A percentile compares a stretch with the other conserved stretches of the same genome.
These are phyloP conservation scores for Malurus alboscapulatus DNA, from an alignment of 2,113 vertebrate species.

Conservation along the genomic window DNA sequence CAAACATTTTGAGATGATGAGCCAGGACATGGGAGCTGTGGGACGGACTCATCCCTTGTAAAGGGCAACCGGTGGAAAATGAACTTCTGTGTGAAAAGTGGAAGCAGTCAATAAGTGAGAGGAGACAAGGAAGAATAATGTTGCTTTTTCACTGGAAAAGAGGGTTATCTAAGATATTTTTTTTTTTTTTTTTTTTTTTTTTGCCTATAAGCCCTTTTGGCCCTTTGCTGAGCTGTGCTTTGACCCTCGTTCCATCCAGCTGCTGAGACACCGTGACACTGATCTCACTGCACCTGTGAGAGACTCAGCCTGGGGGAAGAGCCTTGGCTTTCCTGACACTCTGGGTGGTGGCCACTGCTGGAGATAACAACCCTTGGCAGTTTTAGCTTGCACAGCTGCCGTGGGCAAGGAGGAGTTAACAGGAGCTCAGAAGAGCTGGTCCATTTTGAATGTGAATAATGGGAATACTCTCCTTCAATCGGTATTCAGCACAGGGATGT, in stretches of 20 bases:
- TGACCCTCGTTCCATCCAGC: not conserved
- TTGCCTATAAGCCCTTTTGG: not conserved
- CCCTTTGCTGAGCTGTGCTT: not conserved
- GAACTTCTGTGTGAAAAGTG: not conserved
- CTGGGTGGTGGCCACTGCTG: not conserved
- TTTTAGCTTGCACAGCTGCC: not conserved
- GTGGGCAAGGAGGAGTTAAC: slow-evolving; percentile 44
- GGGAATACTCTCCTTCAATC: slow-evolving; percentile 71
- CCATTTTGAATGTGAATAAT: slow-evolving; percentile 55
- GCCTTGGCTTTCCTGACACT: fast-evolving
- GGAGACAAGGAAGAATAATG: not conserved
- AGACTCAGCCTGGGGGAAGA: not conserved
- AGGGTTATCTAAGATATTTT: not conserved
- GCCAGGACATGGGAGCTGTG: not conserved
- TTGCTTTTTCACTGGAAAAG: not conserved
- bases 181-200: no score
- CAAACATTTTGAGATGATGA: not conserved
- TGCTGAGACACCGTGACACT: fast-evolving
- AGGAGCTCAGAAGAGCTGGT: not conserved
- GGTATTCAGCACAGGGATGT: slow-evolving; percentile 69
- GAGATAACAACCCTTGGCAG: not conserved
- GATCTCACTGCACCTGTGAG: fast-evolving
- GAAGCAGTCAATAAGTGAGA: not conserved
- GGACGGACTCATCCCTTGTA: not conserved
- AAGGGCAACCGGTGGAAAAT: not conserved